A percentile compares a stretch with the other conserved stretches of the same genome.
phyloP scores from a whole-genome alignment of 2,113 vertebrate genomes.

The Neolamprologus caudopunctatus region DNA sequence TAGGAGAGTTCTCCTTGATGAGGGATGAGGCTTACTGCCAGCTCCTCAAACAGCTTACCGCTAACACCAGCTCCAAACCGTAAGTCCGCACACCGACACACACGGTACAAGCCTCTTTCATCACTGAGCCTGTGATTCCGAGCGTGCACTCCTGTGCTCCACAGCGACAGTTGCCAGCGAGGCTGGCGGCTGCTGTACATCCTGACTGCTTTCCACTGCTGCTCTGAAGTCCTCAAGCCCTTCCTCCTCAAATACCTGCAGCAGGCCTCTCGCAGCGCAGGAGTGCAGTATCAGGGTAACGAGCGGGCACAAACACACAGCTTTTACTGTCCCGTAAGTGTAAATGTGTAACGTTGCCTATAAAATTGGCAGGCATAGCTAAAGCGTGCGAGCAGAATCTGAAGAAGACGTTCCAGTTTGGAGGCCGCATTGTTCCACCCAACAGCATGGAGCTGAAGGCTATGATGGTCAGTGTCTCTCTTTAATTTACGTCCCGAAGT shows the following conservation, averaged over 20 bases:
- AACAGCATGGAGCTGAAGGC: conserved; percentile 89
- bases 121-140: background rate
- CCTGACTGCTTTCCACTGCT: conserved; percentile 81
- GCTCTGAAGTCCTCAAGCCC: conserved; percentile 85
- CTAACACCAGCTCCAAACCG: conserved; percentile 90
- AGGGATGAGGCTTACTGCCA: conserved; percentile 93
- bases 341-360: background rate
- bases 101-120: background rate
- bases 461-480: conserved; percentile 80
- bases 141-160: background rate
- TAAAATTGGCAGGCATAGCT: conserved; percentile 75
- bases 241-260: conserved; percentile 80
- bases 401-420: conserved; percentile 82
- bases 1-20: conserved; percentile 81
- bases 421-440: conserved; percentile 81
- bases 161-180: conserved; percentile 90
- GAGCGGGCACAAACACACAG: background rate
- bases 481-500: background rate
- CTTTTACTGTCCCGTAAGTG: background rate
- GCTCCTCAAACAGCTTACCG: conserved; percentile 88
- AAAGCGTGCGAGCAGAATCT: conserved; percentile 93
- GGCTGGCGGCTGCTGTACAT: conserved; percentile 95
- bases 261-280: conserved; percentile 68
- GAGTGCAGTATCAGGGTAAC: conserved; percentile 84
- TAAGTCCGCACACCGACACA: conserved; percentile 60